phyloP scores from a whole-genome alignment of 2,113 vertebrate species.

The Elephantulus edwardii region DNA sequence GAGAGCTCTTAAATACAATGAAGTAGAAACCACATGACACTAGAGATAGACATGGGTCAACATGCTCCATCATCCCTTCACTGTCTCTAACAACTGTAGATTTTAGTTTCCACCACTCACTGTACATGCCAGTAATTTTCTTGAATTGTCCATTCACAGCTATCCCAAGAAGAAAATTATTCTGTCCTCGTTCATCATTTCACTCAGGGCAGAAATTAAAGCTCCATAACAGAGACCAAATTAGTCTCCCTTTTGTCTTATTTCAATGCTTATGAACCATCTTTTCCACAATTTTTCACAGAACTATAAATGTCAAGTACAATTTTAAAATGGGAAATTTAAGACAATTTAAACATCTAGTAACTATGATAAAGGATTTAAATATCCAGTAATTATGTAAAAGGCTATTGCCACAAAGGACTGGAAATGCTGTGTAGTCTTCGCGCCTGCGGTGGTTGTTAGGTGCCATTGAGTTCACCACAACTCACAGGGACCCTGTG shows the following conservation, averaged over 20 bases:
- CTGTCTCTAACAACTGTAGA: neutral
- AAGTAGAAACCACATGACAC: neutral
- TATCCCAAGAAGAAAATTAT: neutral
- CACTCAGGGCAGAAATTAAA: slow-evolving; percentile 36
- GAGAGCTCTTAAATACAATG: neutral
- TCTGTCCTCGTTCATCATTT: slow-evolving; percentile 24
- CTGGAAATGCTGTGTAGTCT: neutral
- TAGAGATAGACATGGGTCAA: neutral
- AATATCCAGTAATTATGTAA: slow-evolving; percentile 11
- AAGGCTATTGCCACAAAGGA: neutral
- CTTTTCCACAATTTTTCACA: slow-evolving; percentile 9
- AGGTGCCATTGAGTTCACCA: too few relatives aligned
- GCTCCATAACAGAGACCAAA: neutral
- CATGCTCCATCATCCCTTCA: neutral
- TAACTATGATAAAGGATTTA: slow-evolving; percentile 43
- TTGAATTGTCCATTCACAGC: slow-evolving; percentile 15
- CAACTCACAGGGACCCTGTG: too few relatives aligned
- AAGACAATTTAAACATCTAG: slow-evolving; percentile 38
- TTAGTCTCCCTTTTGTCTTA: neutral
- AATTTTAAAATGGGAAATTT: slow-evolving; percentile 51
- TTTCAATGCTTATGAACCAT: neutral
- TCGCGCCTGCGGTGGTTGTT: too few relatives aligned
- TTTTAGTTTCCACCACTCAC: neutral
- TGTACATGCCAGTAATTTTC: neutral
- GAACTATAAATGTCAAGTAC: slow-evolving; percentile 34